Conservation (phyloP, 2,888 invertebrate species). For the Xestia rhomboidea region DNA sequence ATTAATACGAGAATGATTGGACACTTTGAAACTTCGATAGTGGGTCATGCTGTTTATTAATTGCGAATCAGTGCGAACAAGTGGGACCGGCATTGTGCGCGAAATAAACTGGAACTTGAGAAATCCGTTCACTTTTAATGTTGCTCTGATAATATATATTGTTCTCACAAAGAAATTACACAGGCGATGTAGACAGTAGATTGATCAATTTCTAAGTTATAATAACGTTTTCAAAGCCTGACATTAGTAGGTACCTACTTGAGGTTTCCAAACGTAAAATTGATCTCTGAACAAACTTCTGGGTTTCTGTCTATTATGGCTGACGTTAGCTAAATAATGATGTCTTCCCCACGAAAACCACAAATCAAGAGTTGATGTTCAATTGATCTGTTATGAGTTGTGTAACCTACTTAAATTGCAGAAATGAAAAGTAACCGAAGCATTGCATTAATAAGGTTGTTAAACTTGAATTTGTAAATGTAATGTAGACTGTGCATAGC, state of each 20-base stretch:
- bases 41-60: slow-evolving; percentile 88
- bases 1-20: slow-evolving; percentile 85
- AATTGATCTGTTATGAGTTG: not conserved
- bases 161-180: slow-evolving; percentile 60
- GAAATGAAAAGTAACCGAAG: slow-evolving; percentile 30
- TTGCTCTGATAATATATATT: slow-evolving; percentile 71
- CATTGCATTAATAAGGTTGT: not conserved
- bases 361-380: slow-evolving; percentile 13
- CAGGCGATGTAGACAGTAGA: slow-evolving; percentile 50
- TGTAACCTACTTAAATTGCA: not conserved
- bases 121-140: slow-evolving; percentile 87
- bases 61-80: slow-evolving; percentile 87
- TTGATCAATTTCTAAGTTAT: slow-evolving; percentile 52
- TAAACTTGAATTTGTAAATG: slow-evolving; percentile 18
- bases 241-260: slow-evolving; percentile 18
- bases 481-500: not conserved
- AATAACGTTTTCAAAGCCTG: slow-evolving; percentile 40
- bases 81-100: slow-evolving; percentile 85
- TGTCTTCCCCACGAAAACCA: not conserved
- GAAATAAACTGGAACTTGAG: slow-evolving; percentile 84
- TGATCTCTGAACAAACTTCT: slow-evolving; percentile 21
- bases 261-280: slow-evolving; percentile 30
- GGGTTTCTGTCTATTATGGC: not conserved
- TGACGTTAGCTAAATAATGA: not conserved
- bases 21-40: slow-evolving; percentile 80